These are phyloP conservation scores for Selene dorsalis DNA, from an alignment of 2,797 vertebrate species.

Conservation along the genomic window DNA sequence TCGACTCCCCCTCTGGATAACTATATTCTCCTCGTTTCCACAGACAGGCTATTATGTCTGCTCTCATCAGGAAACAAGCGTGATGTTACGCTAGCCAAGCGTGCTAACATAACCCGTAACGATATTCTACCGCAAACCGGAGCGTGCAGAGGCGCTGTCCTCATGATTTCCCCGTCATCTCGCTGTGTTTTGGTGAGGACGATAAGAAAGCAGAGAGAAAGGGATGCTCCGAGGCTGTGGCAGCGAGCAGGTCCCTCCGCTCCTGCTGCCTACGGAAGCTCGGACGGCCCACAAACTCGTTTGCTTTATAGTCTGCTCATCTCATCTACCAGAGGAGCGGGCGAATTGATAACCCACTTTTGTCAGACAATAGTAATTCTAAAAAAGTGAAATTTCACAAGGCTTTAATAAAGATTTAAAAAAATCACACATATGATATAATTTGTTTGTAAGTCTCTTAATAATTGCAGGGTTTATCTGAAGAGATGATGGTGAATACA, in stretches of 20 bases:
- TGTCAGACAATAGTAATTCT: background rate
- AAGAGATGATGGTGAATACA: background rate
- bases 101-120: constrained; percentile 27
- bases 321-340: background rate
- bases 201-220: constrained; percentile 65
- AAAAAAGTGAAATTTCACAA: no score
- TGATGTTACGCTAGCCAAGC: constrained; percentile 44
- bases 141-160: constrained; percentile 20
- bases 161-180: constrained; percentile 57
- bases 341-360: constrained; percentile 12
- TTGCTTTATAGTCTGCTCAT: constrained; percentile 11
- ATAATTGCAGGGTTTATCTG: background rate
- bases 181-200: constrained; percentile 67
- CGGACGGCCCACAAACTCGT: constrained; percentile 50
- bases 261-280: constrained; percentile 84
- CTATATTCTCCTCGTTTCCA: constrained; percentile 56
- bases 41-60: constrained; percentile 63
- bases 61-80: constrained; percentile 55
- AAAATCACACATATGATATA: background rate
- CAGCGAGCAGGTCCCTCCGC: constrained; percentile 74
- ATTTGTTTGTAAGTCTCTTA: background rate
- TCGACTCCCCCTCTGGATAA: constrained; percentile 56
- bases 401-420: no score
- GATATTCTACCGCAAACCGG: constrained; percentile 43
- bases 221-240: constrained; percentile 75